Base-by-base conservation (phyloP, 2,113 vertebrate species). In the Triplophysa rosa region DNA sequence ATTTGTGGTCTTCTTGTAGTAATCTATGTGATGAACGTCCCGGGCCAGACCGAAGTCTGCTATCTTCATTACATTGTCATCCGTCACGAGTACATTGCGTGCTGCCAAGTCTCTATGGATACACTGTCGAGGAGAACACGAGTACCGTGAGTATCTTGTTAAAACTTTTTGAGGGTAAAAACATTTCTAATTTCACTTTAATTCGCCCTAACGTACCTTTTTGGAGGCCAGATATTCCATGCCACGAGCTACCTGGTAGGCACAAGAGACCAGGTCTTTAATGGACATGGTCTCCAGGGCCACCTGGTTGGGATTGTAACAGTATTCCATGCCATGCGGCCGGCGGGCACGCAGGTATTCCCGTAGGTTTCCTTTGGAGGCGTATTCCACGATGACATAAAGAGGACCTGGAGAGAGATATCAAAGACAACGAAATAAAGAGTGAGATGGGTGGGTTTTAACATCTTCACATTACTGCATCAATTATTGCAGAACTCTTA, bases 21-120 rank as follows among this genome's bases (percentile, higher is more conserved):
- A 99, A 90, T 99, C 97, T 0, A 99, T 99, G 88, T 99, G 97
- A 90, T 99, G 98, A 86, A 99, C 97, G 83, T 98, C 98, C 0
- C 98, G 93, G 21, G 98, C 98, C 33, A 99, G 91, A 76, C 98
- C 98, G 0, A 99, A 99, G 91, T 99, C 98, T 0, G 98, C 98
- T 0, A 99, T 99, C 92, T 99, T 99, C 98, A 99, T 99, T 84
- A 99, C 95, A 0, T 94, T 99, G 90, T 99, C 98, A 24, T 99
- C 97, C 0, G 98, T 99, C 77, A 99, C 98, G 84, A 99, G 90
- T 59, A 99, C 98, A 1, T 99, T 99, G 65, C 98, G 94, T 87
- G 98, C 98, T 0, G 97, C 98, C 80, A 99, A 90, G 86, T 99
- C 98, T 91, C 97, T 93, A 91, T 99, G 98, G 88, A 99, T 99